Evolutionary conservation across 2,113 vertebrate genomes (phyloP), one percentile per base, ranked within the genome.

Genomic region (Entelurus aequoreus): DNA sequence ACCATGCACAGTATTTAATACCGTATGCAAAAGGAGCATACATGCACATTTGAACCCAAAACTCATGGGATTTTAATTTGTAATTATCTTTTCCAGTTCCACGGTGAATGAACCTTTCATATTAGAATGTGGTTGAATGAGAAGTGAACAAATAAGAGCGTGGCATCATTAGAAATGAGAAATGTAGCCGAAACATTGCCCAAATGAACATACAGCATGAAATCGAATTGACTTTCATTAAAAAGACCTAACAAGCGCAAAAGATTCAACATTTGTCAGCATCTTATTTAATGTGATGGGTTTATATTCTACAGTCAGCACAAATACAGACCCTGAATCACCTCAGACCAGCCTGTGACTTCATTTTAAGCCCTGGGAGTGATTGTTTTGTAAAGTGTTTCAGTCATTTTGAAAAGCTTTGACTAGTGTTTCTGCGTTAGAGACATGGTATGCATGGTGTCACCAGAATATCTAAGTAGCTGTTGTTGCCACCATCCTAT

Each of bases 161-260:
- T 35, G 57, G 48, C 14, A 55, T 60, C 55, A 58, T 58, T 46
- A 54, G 48, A 59, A 66, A 77, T 60, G 53, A 54, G 48, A 59
- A 66, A 77, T 60, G 53, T 64, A 76, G 48, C 76, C 62, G 62
- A 81, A 74, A 52, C 49, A 9, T 6, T 68, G 69, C 57, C 48
- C 72, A 59, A 66, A 76, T 75, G 62, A 70, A 66, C 71, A 65
- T 28, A 16, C 42, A 12, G 10, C 12, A 55, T 19, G n/a, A 46
- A 46, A 46, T 69, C 52, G 65, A 68, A 77, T 75, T 77, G 54
- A 14, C 63, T 60, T 73, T 76, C 66, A 76, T 83, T 78, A 81
- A 68, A 76, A 66, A 12, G 3, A 37, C 5, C 10, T 49, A 11
- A 54, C 57, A 54, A 46, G 52, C 71, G 53, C 3, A 49, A 67